Evolutionary conservation across 2,888 invertebrate genomes (phyloP), one percentile per base, ranked within the genome.

Genomic region (Argyresthia goedartella): DNA sequence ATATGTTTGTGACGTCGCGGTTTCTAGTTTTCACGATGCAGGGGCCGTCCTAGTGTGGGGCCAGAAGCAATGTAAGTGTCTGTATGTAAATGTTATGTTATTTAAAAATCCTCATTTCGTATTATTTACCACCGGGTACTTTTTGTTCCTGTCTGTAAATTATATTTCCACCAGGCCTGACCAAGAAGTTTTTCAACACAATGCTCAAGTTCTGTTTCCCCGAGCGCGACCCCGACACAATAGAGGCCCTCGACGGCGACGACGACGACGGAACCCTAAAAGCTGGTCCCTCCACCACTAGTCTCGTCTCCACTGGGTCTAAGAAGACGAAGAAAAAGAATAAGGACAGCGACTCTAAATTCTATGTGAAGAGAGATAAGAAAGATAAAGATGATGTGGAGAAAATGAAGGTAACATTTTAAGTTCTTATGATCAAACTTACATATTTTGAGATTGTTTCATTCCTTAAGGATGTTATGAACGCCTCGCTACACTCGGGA

Each of bases 141-240:
- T n/a, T n/a, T n/a, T n/a, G 25, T 25, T 25, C 25, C 6, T 25
- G 25, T 4, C 25, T 6, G 25, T 25, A 25, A 25, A 25, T 25
- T 25, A 25, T 25, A 25, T 25, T 25, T 25, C 49, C 43, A 7
- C 6, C 62, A 92, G 91, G 94, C 59, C 87, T 98, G 52, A 98
- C 98, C 0, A 96, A 98, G 77, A 96, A 97, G 74, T 97, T 98
- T 84, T 99, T 96, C 88, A 95, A 95, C 73, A 97, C 96, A 45
- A 96, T 99, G 94, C 89, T 99, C 66, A 95, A 95, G 78, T 99
- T 98, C 80, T 98, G 98, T 78, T 99, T 99, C 76, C 97, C 98
- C 1, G 97, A 96, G 77, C 91, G 96, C 57, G 95, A 95, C 73
- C 92, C 94, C 0, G 96, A 96, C 65, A 91, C 92, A 33, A 92